Conservation (phyloP, 2,888 invertebrate species). For the Lasioglossum villosulum region DNA sequence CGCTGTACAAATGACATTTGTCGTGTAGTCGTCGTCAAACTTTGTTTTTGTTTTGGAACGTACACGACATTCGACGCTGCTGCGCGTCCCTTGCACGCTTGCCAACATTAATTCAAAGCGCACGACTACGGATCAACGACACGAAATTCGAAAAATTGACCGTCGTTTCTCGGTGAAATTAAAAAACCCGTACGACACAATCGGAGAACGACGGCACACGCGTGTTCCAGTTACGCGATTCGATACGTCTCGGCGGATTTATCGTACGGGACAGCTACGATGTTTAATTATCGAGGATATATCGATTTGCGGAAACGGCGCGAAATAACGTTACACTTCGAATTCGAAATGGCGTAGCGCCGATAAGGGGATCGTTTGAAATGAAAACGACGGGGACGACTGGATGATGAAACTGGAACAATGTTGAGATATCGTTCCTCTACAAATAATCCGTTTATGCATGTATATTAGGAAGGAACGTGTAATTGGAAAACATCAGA, state of each 20-base stretch:
- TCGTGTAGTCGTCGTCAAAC: constrained; percentile 25
- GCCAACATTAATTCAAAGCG: constrained; percentile 50
- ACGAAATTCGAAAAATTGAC: background rate
- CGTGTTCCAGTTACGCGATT: background rate
- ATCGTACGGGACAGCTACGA: background rate
- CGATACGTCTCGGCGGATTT: background rate
- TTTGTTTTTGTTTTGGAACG: constrained; percentile 60
- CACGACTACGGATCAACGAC: background rate
- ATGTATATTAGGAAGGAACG: background rate
- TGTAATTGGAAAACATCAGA: background rate
- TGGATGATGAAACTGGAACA: background rate
- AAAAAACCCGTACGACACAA: background rate
- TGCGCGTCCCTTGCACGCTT: constrained; percentile 38
- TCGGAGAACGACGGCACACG: background rate
- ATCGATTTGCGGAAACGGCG: constrained; percentile 13
- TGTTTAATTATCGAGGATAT: background rate
- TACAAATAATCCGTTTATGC: background rate
- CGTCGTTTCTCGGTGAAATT: background rate
- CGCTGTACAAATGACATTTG: constrained; percentile 46
- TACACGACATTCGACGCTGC: constrained; percentile 40
- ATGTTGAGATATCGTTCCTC: background rate
- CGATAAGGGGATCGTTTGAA: background rate
- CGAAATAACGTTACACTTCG: background rate
- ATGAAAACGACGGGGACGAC: background rate
- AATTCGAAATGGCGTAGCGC: background rate